Evolutionary conservation across 2,113 vertebrate species (phyloP).

Genomic region (Nicator chloris): DNA sequence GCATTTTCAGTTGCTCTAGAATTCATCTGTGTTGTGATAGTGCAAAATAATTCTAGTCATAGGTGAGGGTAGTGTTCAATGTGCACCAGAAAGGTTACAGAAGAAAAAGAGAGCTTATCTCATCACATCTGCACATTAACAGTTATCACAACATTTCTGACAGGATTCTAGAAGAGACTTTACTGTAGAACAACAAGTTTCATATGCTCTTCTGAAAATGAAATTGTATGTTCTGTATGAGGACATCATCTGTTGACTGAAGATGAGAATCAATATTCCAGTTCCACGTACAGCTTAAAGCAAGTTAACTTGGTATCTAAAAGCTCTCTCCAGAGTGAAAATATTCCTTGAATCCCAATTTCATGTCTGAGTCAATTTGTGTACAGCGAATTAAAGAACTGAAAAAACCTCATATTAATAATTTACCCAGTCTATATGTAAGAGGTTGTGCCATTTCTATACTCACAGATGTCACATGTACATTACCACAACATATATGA

Average conservation of each 20-base stretch:
- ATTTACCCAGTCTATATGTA: background rate
- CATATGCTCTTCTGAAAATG: background rate
- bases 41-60: background rate
- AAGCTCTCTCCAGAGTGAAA: background rate
- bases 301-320: background rate
- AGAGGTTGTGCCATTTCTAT: background rate
- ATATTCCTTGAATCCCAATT: background rate
- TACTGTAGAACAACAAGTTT: background rate
- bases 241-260: background rate
- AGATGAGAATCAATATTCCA: background rate
- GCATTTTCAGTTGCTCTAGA: background rate
- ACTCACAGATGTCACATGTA: background rate
- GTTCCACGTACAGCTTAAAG: background rate
- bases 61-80: background rate
- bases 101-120: background rate
- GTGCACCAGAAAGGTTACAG: background rate
- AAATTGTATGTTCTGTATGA: background rate
- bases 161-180: background rate
- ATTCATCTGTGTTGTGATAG: background rate
- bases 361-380: background rate
- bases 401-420: background rate
- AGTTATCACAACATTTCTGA: background rate
- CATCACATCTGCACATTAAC: background rate
- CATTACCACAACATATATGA: background rate
- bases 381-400: background rate